Conservation (phyloP, 2,888 invertebrate genomes). For the Spodoptera littoralis region DNA sequence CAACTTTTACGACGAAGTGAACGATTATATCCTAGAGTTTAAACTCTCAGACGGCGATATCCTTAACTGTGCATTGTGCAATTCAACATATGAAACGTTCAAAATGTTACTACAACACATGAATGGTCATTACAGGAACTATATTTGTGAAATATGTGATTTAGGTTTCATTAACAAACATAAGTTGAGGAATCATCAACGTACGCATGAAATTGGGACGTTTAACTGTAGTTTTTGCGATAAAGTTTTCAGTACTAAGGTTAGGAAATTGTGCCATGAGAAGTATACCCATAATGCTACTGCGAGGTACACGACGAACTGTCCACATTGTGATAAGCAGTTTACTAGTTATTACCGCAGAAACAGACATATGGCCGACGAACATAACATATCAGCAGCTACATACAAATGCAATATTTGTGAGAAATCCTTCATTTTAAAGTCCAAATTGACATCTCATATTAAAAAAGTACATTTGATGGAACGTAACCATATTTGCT, state of each 20-base stretch:
- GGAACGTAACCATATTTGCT: slow-evolving; percentile 81
- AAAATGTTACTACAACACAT: slow-evolving; percentile 82
- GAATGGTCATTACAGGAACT: slow-evolving; percentile 83
- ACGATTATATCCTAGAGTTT: slow-evolving; percentile 80
- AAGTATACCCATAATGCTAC: slow-evolving; percentile 78
- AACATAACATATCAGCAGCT: slow-evolving; percentile 76
- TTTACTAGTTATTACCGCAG: slow-evolving; percentile 81
- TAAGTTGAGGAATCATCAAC: slow-evolving; percentile 75
- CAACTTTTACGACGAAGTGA: slow-evolving; percentile 74
- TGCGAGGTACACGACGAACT: slow-evolving; percentile 78
- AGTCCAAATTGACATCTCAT: slow-evolving; percentile 79
- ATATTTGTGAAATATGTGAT: slow-evolving; percentile 79
- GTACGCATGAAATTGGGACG: slow-evolving; percentile 75
- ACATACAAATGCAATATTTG: slow-evolving; percentile 82
- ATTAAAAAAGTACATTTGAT: slow-evolving; percentile 82
- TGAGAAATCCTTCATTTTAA: slow-evolving; percentile 79
- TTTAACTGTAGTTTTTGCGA: slow-evolving; percentile 80
- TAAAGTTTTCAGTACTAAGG: slow-evolving; percentile 75
- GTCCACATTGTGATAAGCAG: slow-evolving; percentile 77
- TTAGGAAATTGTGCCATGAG: slow-evolving; percentile 77
- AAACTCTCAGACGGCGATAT: slow-evolving; percentile 71
- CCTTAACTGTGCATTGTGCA: slow-evolving; percentile 76
- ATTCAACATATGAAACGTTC: slow-evolving; percentile 79
- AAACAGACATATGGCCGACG: slow-evolving; percentile 78
- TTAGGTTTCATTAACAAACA: slow-evolving; percentile 80